These are phyloP conservation scores for Chionis minor DNA, from an alignment of 2,113 vertebrate species.

Conservation along the genomic window DNA sequence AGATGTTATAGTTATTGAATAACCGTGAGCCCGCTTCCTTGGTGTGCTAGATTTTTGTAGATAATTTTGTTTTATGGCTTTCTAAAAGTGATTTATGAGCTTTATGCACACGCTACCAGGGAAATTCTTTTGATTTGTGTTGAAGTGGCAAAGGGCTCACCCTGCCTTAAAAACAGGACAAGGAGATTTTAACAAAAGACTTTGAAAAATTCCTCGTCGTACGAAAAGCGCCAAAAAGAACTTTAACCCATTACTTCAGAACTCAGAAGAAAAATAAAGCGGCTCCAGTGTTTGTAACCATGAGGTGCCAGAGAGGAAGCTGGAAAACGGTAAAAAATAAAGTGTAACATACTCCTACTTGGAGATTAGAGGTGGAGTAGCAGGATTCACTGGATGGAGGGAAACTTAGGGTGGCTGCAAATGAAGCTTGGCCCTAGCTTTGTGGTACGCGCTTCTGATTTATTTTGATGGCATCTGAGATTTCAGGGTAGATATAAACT, in stretches of 20 bases:
- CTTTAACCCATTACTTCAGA: constrained; percentile 47
- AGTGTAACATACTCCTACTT: neutral
- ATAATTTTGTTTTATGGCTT: constrained; percentile 62
- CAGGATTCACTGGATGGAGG: neutral
- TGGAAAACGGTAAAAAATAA: neutral
- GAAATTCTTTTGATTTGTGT: constrained; percentile 49
- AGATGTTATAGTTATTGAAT: constrained; percentile 54
- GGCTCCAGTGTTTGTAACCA: neutral
- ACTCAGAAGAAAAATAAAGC: neutral
- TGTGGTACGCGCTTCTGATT: neutral
- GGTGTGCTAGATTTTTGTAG: constrained; percentile 43
- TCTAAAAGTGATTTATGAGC: constrained; percentile 56
- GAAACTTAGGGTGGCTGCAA: neutral
- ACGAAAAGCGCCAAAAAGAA: neutral
- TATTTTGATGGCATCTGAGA: neutral
- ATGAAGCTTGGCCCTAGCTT: neutral
- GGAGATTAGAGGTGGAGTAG: neutral
- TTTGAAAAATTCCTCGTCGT: constrained; percentile 22
- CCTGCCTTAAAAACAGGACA: constrained; percentile 43
- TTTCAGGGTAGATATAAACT: neutral
- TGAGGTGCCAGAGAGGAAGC: neutral
- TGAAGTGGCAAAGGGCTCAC: constrained; percentile 55
- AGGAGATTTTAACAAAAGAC: constrained; percentile 62
- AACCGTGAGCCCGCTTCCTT: constrained; percentile 50
- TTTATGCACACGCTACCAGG: neutral